These are phyloP conservation scores for Philopedon plagiatum DNA, from an alignment of 2,888 invertebrate genomes.

Conservation along the genomic window DNA sequence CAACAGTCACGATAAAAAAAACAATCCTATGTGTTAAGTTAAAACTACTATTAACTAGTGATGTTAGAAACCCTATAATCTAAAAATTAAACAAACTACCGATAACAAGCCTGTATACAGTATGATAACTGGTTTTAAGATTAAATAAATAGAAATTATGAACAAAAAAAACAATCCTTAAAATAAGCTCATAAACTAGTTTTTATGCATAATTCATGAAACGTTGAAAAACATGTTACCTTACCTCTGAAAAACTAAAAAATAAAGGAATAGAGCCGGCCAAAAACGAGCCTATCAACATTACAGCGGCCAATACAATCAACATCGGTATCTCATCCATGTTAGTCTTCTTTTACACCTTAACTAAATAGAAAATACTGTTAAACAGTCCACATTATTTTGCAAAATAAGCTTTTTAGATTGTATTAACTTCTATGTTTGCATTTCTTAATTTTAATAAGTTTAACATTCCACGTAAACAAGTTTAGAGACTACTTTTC, in stretches of 20 bases:
- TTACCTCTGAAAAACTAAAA: constrained; percentile 95
- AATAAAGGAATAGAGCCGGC: constrained; percentile 96
- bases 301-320: constrained; percentile 87
- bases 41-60: too few relatives aligned
- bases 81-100: too few relatives aligned
- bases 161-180: too few relatives aligned
- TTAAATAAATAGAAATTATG: too few relatives aligned
- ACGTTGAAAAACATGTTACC: constrained; percentile 42
- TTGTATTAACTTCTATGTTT: constrained; percentile 10
- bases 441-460: constrained; percentile 25
- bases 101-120: too few relatives aligned
- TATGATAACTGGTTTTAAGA: too few relatives aligned
- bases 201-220: background rate
- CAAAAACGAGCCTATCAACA: constrained; percentile 96
- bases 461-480: constrained; percentile 45
- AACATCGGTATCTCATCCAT: constrained; percentile 91
- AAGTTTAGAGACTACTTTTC: background rate
- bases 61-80: too few relatives aligned
- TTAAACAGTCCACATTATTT: constrained; percentile 22
- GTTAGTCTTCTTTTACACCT: constrained; percentile 53
- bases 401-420: background rate
- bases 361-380: constrained; percentile 1
- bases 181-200: too few relatives aligned
- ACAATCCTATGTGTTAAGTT: too few relatives aligned
- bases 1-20: too few relatives aligned